These are phyloP conservation scores for Andrena cerasifolii DNA, from an alignment of 1,140 invertebrate species.

Conservation along the genomic window DNA sequence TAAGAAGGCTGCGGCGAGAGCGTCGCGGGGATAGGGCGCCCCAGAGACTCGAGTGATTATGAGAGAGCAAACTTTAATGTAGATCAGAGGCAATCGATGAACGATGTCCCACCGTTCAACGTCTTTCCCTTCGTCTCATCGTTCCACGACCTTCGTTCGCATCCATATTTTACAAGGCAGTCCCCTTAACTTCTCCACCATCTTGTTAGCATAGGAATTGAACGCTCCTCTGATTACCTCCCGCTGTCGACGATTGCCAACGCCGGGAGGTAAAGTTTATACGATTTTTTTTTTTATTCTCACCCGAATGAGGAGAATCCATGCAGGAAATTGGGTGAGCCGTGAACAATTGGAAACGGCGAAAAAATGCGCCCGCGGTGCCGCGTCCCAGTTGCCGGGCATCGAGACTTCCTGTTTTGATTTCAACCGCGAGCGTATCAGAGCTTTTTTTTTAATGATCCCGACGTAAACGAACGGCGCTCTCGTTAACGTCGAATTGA, in stretches of 20 bases:
- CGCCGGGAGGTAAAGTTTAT: too few relatives aligned
- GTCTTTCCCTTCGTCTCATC: not conserved
- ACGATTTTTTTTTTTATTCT: not conserved
- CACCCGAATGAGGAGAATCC: not conserved
- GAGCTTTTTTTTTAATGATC: constrained; percentile 24
- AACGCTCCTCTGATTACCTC: not conserved
- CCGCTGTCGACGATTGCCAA: not conserved
- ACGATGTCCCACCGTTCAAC: not conserved
- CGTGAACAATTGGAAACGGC: not conserved
- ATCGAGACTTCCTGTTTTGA: not conserved
- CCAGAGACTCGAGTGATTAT: constrained; percentile 1
- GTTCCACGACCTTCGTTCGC: not conserved
- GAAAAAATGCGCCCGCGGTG: not conserved
- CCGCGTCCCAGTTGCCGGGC: too few relatives aligned
- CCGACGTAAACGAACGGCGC: not conserved
- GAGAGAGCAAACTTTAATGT: constrained; percentile 4
- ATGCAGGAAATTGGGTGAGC: constrained; percentile 10
- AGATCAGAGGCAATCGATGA: constrained; percentile 26
- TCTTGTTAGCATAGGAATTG: not conserved
- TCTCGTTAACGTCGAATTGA: constrained; percentile 37
- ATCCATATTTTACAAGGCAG: not conserved
- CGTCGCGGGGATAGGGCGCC: not conserved
- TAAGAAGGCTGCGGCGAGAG: not conserved
- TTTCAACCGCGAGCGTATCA: not conserved
- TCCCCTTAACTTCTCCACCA: not conserved